Percentiles rank a stretch among this genome's conserved stretches.
phyloP scores from a whole-genome alignment of 2,888 invertebrate species.

The Micoletzkya japonica region DNA sequence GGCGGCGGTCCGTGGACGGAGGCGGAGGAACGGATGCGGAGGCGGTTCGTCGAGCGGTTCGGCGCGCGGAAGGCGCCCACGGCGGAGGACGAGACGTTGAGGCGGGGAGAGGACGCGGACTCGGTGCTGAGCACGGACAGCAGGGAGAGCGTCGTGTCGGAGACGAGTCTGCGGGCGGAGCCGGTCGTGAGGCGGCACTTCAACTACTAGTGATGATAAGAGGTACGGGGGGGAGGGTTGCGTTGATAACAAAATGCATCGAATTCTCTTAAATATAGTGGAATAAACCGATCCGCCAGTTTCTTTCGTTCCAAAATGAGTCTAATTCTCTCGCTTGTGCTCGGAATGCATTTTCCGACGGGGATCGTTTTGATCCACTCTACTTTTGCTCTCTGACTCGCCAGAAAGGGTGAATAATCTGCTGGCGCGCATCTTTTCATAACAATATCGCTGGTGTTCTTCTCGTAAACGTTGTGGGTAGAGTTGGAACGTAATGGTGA shows the following conservation, averaged over 20 bases:
- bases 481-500: too few relatives aligned
- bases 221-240: background rate
- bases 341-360: too few relatives aligned
- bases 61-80: slow-evolving; percentile 48
- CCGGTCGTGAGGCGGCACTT: slow-evolving; percentile 51
- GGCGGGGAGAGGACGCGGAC: slow-evolving; percentile 37
- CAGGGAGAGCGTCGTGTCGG: slow-evolving; percentile 53
- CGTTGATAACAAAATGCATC: background rate
- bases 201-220: slow-evolving; percentile 43
- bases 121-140: slow-evolving; percentile 45
- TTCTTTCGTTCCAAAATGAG: background rate
- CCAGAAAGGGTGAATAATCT: too few relatives aligned
- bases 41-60: slow-evolving; percentile 45
- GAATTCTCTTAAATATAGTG: background rate
- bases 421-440: too few relatives aligned
- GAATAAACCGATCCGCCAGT: background rate
- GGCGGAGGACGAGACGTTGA: slow-evolving; percentile 42
- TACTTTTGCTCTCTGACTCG: too few relatives aligned
- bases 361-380: too few relatives aligned
- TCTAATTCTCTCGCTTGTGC: background rate
- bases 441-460: too few relatives aligned
- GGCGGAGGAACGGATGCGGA: slow-evolving; percentile 42
- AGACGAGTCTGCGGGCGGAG: slow-evolving; percentile 53
- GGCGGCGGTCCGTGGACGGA: slow-evolving; percentile 29
- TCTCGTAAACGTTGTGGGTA: too few relatives aligned